These are phyloP conservation scores for Gobio gobio DNA, from an alignment of 2,113 vertebrate species.

Conservation along the genomic window DNA sequence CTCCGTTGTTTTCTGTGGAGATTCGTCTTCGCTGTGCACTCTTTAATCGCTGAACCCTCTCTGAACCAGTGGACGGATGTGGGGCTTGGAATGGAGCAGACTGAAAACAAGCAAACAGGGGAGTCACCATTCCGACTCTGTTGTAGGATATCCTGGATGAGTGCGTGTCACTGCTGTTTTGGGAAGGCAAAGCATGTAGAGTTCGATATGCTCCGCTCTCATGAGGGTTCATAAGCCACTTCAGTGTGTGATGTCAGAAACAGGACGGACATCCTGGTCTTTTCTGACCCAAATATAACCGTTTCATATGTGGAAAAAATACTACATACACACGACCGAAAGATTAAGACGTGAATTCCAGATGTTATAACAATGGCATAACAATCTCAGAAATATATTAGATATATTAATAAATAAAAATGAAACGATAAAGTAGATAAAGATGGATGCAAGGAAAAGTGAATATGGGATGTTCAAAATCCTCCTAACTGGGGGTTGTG, in stretches of 20 bases:
- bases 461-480: slow-evolving; percentile 7
- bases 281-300: slow-evolving; percentile 49
- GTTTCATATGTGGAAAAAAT: slow-evolving; percentile 23
- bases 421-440: not conserved
- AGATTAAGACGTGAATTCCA: not conserved
- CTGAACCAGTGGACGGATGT: slow-evolving; percentile 53
- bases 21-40: slow-evolving; percentile 6
- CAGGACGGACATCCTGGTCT: slow-evolving; percentile 56
- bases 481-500: not conserved
- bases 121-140: slow-evolving; percentile 34
- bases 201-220: slow-evolving; percentile 22
- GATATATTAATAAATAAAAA: not conserved
- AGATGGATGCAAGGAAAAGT: not conserved
- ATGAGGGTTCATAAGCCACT: slow-evolving; percentile 24
- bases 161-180: slow-evolving; percentile 41
- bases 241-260: slow-evolving; percentile 46
- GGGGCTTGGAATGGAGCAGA: slow-evolving; percentile 26
- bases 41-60: slow-evolving; percentile 52
- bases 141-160: slow-evolving; percentile 65
- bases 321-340: not conserved
- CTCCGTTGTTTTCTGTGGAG: not conserved
- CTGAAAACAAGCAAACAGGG: slow-evolving; percentile 46
- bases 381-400: not conserved
- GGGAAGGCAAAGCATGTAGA: slow-evolving; percentile 48
- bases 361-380: not conserved